Base-by-base conservation (phyloP, 2,113 vertebrate species). In the Haliaeetus leucogaster region DNA sequence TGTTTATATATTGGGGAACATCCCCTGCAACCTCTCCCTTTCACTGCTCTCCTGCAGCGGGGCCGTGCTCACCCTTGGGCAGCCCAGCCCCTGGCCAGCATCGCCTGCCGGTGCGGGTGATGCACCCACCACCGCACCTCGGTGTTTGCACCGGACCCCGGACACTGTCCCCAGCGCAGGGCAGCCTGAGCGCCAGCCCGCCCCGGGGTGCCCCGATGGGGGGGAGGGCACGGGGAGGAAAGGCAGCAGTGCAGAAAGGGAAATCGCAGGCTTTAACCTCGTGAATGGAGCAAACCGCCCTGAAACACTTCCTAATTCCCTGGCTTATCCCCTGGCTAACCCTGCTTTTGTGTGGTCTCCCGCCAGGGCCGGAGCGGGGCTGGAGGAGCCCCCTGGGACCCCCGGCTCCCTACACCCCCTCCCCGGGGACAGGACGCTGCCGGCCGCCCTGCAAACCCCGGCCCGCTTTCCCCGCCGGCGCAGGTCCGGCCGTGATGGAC, bases 91-190 rank as follows among this genome's bases (percentile, higher is more conserved):
- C 36, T 5, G 26, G 32, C 30, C 67, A 42, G 15, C 34, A 4
- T 40, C 21, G 0, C 36, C 52, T 9, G 10, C 6, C 1, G 0
- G 76, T 34, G 1, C 3, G 9, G 7, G 40, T 2, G 11, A n/a
- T 11, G 7, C 13, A 21, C 56, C 18, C 7, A 0, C 42, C 48
- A 3, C 42, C 7, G 5, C 30, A 8, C 45, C 18, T 27, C 4
- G 0, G 27, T 23, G 32, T 45, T 16, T 20, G 52, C 73, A 12
- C 11, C 1, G 1, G 32, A 9, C 5, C 17, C 2, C 2, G 47
- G 56, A 30, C n/a, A 3, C 4, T 0, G 14, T 23, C 34, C 42
- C 36, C 71, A 73, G 25, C 42, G n/a, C 21, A 11, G 45, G n/a
- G 12, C 48, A 72, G 36, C 43, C 68, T 3, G 25, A n/a, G 48